Evolutionary conservation across 2,113 vertebrate species (phyloP), one percentile per base, ranked within the genome.

Genomic region (Callipepla californica): DNA sequence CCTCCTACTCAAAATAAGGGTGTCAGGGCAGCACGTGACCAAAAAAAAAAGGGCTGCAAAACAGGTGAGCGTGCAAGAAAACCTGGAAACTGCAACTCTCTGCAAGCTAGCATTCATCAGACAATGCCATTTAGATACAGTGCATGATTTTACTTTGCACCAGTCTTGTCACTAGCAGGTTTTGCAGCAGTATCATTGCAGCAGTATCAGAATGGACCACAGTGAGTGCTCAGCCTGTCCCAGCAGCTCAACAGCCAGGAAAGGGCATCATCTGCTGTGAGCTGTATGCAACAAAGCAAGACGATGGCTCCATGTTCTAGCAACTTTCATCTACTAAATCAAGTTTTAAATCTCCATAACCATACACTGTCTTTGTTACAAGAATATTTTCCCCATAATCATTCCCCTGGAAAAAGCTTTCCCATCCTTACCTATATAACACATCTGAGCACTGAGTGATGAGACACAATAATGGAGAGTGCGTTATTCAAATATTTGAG

Each of bases 211-310:
- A 89, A 68, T 4, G 23, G 65, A 80, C 67, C 63, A 40, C 30
- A 62, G 25, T 23, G 59, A 53, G 45, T 72, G 48, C 68, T 94
- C 55, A 85, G 47, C 1, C 0, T 66, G 48, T 3, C 2, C 62
- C 66, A 94, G 69, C 38, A 89, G 89, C 32, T 87, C 59, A 62
- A 51, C 87, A 89, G 34, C 59, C 42, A 85, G 66, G 61, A 25
- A 85, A 94, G 7, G 57, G 18, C 84, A 76, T 94, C 81, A 80
- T 50, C 57, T 83, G 51, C 80, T 82, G 78, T n/a, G 78, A 77
- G 83, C 1, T 20, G 17, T 40, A 48, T 11, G 40, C n/a, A 75
- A 28, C 67, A 70, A 91, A 78, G 42, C 72, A 83, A 67, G n/a
- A 48, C 2, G 3, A 38, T 8, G 62, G 38, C 48, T 74, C 83